Percentiles rank a stretch among this genome's conserved stretches.
Evolutionary conservation across 1,140 invertebrate genomes (phyloP).

Genomic region (Chironomus striatipennis): DNA sequence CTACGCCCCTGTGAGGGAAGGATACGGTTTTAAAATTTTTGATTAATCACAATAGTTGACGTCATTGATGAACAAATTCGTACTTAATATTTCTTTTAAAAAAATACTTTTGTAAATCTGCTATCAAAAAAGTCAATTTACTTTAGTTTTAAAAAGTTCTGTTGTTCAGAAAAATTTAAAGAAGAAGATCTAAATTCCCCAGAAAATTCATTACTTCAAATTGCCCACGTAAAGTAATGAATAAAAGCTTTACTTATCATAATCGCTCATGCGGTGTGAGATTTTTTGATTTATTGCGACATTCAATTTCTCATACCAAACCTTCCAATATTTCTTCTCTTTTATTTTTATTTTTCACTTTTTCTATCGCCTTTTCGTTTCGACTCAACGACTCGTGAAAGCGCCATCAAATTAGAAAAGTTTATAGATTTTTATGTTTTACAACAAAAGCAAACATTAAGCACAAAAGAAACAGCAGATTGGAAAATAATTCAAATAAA

Average conservation of each 20-base stretch:
- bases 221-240: neutral
- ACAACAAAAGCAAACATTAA: no score
- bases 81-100: no score
- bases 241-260: slow-evolving; percentile 11
- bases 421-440: neutral
- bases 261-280: neutral
- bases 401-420: neutral
- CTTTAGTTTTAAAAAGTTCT: neutral
- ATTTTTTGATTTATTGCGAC: neutral
- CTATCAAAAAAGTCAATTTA: neutral
- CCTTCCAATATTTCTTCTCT: no score
- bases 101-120: neutral
- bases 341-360: no score
- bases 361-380: neutral
- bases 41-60: no score
- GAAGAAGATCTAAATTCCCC: neutral
- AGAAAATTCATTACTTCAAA: neutral
- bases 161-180: neutral
- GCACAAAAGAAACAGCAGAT: neutral
- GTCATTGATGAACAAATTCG: neutral
- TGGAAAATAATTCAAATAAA: no score
- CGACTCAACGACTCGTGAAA: neutral
- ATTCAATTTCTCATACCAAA: no score
- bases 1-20: no score
- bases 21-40: no score